These are phyloP conservation scores for Silvanus unidentatus DNA, from an alignment of 2,888 invertebrate genomes.

Conservation along the genomic window DNA sequence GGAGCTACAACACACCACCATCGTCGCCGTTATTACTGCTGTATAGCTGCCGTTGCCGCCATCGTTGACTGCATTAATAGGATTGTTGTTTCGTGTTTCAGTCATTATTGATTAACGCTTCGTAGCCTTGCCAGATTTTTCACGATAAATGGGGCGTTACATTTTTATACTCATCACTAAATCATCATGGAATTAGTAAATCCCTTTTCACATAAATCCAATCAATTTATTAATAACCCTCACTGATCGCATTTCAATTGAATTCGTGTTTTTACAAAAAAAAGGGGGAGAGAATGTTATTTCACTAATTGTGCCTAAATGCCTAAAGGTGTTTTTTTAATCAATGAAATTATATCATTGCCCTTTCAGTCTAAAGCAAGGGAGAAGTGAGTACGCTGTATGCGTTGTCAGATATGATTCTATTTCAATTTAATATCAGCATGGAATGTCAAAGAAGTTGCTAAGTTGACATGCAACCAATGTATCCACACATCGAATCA, in stretches of 20 bases:
- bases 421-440: neutral
- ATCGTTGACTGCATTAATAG: slow-evolving; percentile 32
- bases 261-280: no score
- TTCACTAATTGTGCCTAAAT: neutral
- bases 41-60: slow-evolving; percentile 5
- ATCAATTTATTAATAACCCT: neutral
- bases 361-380: no score
- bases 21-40: no score
- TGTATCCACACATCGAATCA: neutral
- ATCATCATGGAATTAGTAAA: slow-evolving; percentile 1
- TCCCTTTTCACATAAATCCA: neutral
- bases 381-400: neutral
- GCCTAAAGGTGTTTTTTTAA: neutral
- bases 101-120: slow-evolving; percentile 26
- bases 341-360: neutral
- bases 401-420: neutral
- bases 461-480: slow-evolving; percentile 28
- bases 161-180: slow-evolving; percentile 2
- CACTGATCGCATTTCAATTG: no score
- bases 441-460: slow-evolving; percentile 26
- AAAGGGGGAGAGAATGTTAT: no score
- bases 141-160: slow-evolving; percentile 6
- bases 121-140: slow-evolving; percentile 15
- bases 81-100: slow-evolving; percentile 36
- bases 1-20: slow-evolving; percentile 3